phyloP scores from a whole-genome alignment of 1,140 invertebrate species.

The Dendrolimus kikuchii region DNA sequence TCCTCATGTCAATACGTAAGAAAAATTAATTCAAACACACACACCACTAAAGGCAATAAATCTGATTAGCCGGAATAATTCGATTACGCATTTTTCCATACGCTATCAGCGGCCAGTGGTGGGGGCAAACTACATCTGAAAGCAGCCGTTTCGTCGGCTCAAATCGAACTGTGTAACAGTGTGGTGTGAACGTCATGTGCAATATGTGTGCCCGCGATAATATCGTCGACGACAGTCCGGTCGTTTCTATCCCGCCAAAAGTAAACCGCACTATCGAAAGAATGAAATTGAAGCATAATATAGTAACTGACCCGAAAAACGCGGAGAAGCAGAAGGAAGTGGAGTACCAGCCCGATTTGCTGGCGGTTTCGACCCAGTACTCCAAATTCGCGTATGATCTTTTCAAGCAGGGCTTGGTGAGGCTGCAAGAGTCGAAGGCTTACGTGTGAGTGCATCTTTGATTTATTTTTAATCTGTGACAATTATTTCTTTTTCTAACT shows the following conservation, averaged over 20 bases:
- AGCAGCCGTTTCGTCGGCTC: conserved; percentile 19
- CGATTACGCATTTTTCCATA: background rate
- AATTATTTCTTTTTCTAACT: too few species aligned
- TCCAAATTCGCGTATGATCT: conserved; percentile 50
- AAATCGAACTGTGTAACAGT: conserved; percentile 16
- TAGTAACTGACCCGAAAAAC: conserved; percentile 43
- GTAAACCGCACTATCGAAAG: conserved; percentile 32
- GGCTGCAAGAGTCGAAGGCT: conserved; percentile 52
- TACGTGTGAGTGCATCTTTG: conserved; percentile 45
- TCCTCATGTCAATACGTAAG: too few species aligned
- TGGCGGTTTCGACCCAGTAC: conserved; percentile 57
- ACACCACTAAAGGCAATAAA: too few species aligned
- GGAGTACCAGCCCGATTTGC: conserved; percentile 59
- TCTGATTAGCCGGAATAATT: too few species aligned
- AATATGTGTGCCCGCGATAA: conserved; percentile 57
- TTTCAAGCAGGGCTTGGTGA: conserved; percentile 35
- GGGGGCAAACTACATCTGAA: conserved; percentile 52
- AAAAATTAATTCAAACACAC: too few species aligned
- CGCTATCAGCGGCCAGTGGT: conserved; percentile 9
- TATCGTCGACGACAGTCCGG: conserved; percentile 17
- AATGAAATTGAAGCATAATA: conserved; percentile 59
- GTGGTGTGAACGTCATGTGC: conserved; percentile 41
- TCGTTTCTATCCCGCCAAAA: conserved; percentile 25
- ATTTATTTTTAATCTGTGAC: too few species aligned
- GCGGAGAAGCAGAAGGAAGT: conserved; percentile 51